These are phyloP conservation scores for Porphyrio hochstetteri DNA, from an alignment of 2,113 vertebrate genomes.

Conservation along the genomic window DNA sequence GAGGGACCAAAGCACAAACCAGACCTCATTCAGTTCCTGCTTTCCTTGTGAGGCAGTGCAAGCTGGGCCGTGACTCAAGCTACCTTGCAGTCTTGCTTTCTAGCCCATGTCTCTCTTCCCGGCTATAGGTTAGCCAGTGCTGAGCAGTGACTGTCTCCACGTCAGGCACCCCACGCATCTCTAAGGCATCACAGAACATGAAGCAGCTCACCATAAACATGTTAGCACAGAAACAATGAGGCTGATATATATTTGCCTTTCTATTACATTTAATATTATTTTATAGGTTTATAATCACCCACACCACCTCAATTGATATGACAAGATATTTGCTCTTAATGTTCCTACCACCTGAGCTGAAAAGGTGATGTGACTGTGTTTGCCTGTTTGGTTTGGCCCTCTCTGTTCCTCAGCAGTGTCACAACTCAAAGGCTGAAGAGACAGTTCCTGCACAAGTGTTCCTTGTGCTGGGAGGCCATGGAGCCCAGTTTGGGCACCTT, in stretches of 20 bases:
- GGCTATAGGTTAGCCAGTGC: rapidly evolving
- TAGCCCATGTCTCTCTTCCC: neutral
- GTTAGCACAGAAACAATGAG: neutral
- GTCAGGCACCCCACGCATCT: neutral
- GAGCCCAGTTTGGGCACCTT: neutral
- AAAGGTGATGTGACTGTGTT: neutral
- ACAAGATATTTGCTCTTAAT: neutral
- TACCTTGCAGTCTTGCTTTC: neutral
- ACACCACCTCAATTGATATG: neutral
- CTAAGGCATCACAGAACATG: neutral
- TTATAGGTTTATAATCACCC: neutral
- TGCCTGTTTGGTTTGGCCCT: neutral
- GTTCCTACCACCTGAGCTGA: neutral
- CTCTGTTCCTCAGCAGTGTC: neutral
- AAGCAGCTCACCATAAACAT: neutral
- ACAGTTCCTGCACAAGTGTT: rapidly evolving
- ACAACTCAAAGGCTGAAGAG: neutral
- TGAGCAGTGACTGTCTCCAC: neutral
- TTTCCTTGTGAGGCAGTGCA: neutral
- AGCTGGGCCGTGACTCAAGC: neutral
- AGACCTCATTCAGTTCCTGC: neutral
- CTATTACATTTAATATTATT: neutral
- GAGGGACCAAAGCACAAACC: neutral
- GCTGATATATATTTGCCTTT: neutral
- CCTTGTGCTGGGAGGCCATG: rapidly evolving